Conservation (phyloP, 2,113 vertebrate genomes). For the Zosterops borbonicus region DNA sequence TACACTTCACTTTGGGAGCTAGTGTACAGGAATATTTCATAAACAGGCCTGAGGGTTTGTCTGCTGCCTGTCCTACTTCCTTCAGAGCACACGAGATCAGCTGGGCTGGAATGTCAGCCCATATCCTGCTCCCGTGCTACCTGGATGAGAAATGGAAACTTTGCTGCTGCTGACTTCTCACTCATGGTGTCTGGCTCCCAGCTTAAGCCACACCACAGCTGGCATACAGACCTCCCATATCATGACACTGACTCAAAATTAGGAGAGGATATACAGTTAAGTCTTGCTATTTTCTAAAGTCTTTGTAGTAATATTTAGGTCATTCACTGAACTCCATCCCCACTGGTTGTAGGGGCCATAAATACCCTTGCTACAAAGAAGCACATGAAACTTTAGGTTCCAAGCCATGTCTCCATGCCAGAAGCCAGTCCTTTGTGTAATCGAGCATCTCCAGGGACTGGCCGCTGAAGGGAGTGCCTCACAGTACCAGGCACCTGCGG, state of each 20-base stretch:
- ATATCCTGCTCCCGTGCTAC: rapidly evolving
- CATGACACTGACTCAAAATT: background rate
- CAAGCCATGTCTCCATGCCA: background rate
- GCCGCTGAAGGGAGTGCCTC: background rate
- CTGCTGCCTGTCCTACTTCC: constrained; percentile 50
- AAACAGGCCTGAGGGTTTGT: constrained; percentile 36
- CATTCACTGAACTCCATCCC: background rate
- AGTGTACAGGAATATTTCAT: background rate
- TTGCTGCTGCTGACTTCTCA: background rate
- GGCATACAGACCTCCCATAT: background rate
- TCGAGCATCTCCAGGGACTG: background rate
- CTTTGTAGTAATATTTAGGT: background rate
- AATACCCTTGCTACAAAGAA: background rate
- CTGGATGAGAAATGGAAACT: background rate
- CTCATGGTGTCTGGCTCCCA: rapidly evolving
- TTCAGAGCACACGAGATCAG: background rate
- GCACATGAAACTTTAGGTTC: background rate
- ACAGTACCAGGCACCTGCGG: background rate
- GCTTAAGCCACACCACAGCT: rapidly evolving
- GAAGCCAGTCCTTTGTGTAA: background rate
- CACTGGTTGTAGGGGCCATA: background rate
- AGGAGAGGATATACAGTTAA: background rate
- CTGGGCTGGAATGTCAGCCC: background rate
- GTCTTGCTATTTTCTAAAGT: background rate
- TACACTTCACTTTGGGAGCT: background rate